phyloP scores from a whole-genome alignment of 2,113 vertebrate genomes.

The Labeo catla region DNA sequence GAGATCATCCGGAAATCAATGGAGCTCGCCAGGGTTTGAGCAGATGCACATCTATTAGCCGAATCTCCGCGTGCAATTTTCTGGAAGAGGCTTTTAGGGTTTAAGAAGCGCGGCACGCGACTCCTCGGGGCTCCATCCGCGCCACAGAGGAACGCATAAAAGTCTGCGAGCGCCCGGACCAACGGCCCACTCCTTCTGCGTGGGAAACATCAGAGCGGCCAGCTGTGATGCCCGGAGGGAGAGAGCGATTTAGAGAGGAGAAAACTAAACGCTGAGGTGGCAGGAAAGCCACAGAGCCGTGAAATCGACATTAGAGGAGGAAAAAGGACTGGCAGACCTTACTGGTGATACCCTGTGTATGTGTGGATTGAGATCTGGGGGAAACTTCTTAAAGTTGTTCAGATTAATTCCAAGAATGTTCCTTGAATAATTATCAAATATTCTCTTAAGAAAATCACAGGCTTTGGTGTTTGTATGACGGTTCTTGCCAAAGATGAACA shows the following conservation, averaged over 20 bases:
- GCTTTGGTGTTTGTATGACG: neutral
- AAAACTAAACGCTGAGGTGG: constrained; percentile 11
- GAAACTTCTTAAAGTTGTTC: neutral
- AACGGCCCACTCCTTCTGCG: neutral
- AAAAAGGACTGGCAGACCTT: neutral
- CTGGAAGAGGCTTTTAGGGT: constrained; percentile 42
- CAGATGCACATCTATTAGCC: constrained; percentile 37
- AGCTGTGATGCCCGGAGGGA: neutral
- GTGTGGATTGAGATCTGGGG: neutral
- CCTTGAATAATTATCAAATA: neutral
- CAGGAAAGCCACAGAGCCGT: neutral
- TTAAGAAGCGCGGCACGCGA: constrained; percentile 20
- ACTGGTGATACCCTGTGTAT: neutral
- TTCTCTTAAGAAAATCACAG: neutral
- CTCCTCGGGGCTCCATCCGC: constrained; percentile 28
- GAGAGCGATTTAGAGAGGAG: neutral
- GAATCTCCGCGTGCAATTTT: constrained; percentile 29
- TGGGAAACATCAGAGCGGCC: constrained; percentile 12
- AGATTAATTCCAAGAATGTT: neutral
- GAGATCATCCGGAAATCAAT: constrained; percentile 46
- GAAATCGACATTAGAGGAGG: neutral
- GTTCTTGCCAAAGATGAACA: neutral
- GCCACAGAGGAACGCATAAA: constrained; percentile 36
- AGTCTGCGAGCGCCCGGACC: neutral
- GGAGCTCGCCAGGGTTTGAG: constrained; percentile 22